Evolutionary conservation across 2,888 invertebrate genomes (phyloP), one percentile per base, ranked within the genome.

Genomic region (Magallana nippona): DNA sequence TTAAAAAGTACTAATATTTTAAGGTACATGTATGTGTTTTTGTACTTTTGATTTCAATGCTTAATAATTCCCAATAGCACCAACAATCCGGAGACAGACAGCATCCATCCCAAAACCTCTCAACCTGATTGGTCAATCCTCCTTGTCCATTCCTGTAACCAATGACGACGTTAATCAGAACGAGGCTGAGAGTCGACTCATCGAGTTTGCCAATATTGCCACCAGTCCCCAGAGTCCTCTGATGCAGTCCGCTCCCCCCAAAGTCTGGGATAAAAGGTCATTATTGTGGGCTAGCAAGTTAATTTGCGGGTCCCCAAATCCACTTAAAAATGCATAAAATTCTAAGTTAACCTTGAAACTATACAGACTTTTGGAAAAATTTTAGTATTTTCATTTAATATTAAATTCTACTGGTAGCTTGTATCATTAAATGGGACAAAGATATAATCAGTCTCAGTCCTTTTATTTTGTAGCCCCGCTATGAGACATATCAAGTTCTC

Each of bases 171-270:
- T 78, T 22, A 32, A 58, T 55, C 55, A n/a, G 63, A 58, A 62
- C 57, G 44, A 63, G 78, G 78, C 84, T 81, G 56, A 62, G 32
- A 62, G 82, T 19, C 56, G 78, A 22, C 89, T 94, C 71, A 89
- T 91, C 85, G 91, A 93, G 85, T 89, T 94, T 78, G 93, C 93
- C 5, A 93, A 93, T 81, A 94, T 94, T 83, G 94, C 94, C 84
- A 94, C 93, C 17, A 93, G 94, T 79, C 94, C 93, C 84, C 93
- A 93, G 90, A 93, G 94, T 88, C 94, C 93, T 60, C 89, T 94
- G 56, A 88, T 94, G 85, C 91, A 90, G 82, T 87, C 86, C 55
- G 87, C 85, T 32, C 88, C 88, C 79, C 83, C 86, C 13, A 80
- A 86, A 44, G 88, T 88, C 19, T 90, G 89, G 89, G 88, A 90